Percentiles rank a stretch among this genome's conserved stretches.
phyloP scores from a whole-genome alignment of 1,140 invertebrate genomes.

The Rhopalosiphum maidis region DNA sequence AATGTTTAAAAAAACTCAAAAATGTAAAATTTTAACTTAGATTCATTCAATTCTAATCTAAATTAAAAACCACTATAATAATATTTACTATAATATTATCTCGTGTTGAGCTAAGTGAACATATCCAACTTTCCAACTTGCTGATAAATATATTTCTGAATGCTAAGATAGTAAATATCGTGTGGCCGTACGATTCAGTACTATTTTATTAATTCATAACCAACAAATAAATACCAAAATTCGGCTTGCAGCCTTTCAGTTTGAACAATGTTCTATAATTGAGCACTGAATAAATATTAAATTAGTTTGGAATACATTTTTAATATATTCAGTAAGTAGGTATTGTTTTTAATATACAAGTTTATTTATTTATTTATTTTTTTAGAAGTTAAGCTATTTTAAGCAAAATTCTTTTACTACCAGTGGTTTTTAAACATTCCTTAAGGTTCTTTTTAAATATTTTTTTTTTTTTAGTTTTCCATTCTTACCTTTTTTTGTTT shows the following conservation, averaged over 20 bases:
- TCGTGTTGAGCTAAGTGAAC: too few relatives aligned
- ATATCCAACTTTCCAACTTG: too few relatives aligned
- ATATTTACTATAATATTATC: background rate
- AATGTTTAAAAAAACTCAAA: background rate
- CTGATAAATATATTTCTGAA: too few relatives aligned
- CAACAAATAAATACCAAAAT: too few relatives aligned
- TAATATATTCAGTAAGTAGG: background rate
- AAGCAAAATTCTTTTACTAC: background rate
- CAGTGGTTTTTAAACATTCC: conserved; percentile 15
- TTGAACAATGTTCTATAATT: too few relatives aligned
- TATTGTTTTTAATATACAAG: background rate
- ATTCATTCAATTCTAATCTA: background rate
- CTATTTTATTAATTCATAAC: too few relatives aligned
- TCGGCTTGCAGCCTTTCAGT: too few relatives aligned
- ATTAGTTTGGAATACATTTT: background rate
- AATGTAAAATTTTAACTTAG: background rate
- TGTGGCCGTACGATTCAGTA: too few relatives aligned
- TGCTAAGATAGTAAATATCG: too few relatives aligned
- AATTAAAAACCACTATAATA: background rate
- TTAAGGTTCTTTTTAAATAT: background rate
- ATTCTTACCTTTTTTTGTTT: conserved; percentile 32
- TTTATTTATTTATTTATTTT: background rate
- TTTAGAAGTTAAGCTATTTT: background rate
- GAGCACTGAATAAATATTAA: background rate
- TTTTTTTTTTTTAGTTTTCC: background rate